Base-by-base conservation (phyloP, 2,113 vertebrate species). In the Platysternon megacephalum region DNA sequence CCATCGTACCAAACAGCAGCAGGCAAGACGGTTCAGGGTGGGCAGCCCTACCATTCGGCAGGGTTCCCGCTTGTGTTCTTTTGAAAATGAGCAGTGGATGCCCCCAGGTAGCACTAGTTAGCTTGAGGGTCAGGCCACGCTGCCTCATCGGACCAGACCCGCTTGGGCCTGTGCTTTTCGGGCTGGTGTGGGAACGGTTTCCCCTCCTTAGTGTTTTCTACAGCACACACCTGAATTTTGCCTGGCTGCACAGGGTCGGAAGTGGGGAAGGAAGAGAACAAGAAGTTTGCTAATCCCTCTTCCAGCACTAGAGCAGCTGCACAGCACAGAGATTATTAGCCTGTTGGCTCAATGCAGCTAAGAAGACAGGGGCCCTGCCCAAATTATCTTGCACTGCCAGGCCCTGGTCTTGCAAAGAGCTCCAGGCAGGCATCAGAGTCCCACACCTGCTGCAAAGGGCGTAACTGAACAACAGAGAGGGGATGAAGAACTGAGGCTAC, bases 121-220 rank as follows among this genome's bases (percentile, higher is more conserved):
- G 26, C 74, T 46, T 26, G 22, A 3, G 11, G 24, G 42, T 26
- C 74, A 76, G 42, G 39, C 74, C 44, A 14, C 52, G 14, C 46
- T 51, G 61, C 8, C 11, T 48, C 4, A 1, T 44, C 4, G 0
- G 4, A 55, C 6, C 11, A 28, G 76, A 42, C 16, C 0, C 0
- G 4, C 21, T n/a, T n/a, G 1, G 1, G 28, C 39, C 16, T 53
- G 2, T 0, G n/a, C 52, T 82, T 58, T 21, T 78, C 9, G 2
- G 24, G 19, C 35, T 11, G 49, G 8, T 8, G 26, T 29, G 4
- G 65, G 21, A 61, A 24, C 5, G 8, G 44, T 65, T 14, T 22
- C 42, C 84, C 6, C 39, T 13, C 74, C n/a, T 42, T 42, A 11
- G 39, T 42, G n/a, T 26, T 76, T 76, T 68, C 32, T 32, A 26